These are phyloP conservation scores for Latheticus oryzae DNA, from an alignment of 2,888 invertebrate species.

Conservation along the genomic window DNA sequence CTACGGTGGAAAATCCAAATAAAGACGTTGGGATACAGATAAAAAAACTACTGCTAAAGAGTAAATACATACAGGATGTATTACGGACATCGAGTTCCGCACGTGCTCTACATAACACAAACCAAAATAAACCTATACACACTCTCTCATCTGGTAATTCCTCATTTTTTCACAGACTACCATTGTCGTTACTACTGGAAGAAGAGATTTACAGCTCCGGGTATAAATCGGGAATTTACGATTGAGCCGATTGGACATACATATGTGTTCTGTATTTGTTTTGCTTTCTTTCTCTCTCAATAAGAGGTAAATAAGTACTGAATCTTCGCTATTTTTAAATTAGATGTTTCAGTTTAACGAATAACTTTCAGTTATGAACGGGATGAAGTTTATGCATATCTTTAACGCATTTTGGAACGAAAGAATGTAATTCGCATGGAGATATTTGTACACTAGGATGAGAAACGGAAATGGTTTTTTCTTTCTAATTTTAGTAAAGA, in stretches of 20 bases:
- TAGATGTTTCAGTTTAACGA: no score
- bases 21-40: slow-evolving; percentile 44
- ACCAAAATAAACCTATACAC: slow-evolving; percentile 49
- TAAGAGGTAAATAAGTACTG: no score
- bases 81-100: slow-evolving; percentile 41
- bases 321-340: no score
- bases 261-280: slow-evolving; percentile 35
- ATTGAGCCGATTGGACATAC: slow-evolving; percentile 42
- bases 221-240: slow-evolving; percentile 37
- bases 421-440: no score
- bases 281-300: neutral
- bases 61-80: slow-evolving; percentile 42
- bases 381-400: no score
- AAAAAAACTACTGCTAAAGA: slow-evolving; percentile 38
- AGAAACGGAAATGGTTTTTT: no score
- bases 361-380: no score
- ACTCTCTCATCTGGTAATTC: slow-evolving; percentile 49
- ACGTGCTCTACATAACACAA: slow-evolving; percentile 47
- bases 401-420: no score
- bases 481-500: no score
- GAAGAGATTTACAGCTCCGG: slow-evolving; percentile 30
- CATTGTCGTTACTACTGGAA: slow-evolving; percentile 20
- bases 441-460: no score
- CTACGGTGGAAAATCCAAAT: slow-evolving; percentile 41
- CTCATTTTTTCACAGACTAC: slow-evolving; percentile 41